Evolutionary conservation across 1,140 invertebrate species (phyloP).

Genomic region (Orussus abietinus): DNA sequence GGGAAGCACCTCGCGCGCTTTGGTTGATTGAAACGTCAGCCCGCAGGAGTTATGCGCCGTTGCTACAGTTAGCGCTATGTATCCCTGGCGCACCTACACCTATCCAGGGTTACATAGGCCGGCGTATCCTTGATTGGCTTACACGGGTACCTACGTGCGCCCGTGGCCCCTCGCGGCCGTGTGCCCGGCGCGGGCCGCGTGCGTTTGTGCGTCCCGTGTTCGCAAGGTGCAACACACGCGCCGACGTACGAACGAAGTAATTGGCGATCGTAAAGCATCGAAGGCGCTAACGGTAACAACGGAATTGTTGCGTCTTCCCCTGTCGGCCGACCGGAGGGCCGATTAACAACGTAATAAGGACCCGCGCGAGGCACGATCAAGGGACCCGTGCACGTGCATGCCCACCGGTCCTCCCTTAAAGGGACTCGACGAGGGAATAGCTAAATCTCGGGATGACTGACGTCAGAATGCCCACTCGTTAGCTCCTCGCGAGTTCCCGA

Average conservation of each 20-base stretch:
- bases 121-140: conserved; percentile 11
- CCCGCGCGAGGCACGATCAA: too few relatives aligned
- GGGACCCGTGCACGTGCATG: too few relatives aligned
- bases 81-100: background rate
- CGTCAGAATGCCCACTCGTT: too few relatives aligned
- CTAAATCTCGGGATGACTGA: too few relatives aligned
- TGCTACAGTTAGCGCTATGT: conserved; percentile 3
- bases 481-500: too few relatives aligned
- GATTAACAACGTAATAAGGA: conserved; percentile 29
- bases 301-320: conserved; percentile 27
- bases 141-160: conserved; percentile 7
- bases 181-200: too few relatives aligned
- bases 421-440: too few relatives aligned
- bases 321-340: conserved; percentile 12
- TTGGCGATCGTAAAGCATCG: conserved; percentile 42
- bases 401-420: too few relatives aligned
- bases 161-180: conserved; percentile 1
- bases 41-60: conserved; percentile 32
- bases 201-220: too few relatives aligned
- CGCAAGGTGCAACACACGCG: too few relatives aligned
- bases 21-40: conserved; percentile 43
- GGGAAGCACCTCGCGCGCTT: conserved; percentile 20
- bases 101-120: background rate
- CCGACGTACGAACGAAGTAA: conserved; percentile 23
- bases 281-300: conserved; percentile 37